A percentile compares a stretch with the other conserved stretches of the same genome.
Evolutionary conservation across 2,113 vertebrate genomes (phyloP).

Genomic region (Xenopus laevis): DNA sequence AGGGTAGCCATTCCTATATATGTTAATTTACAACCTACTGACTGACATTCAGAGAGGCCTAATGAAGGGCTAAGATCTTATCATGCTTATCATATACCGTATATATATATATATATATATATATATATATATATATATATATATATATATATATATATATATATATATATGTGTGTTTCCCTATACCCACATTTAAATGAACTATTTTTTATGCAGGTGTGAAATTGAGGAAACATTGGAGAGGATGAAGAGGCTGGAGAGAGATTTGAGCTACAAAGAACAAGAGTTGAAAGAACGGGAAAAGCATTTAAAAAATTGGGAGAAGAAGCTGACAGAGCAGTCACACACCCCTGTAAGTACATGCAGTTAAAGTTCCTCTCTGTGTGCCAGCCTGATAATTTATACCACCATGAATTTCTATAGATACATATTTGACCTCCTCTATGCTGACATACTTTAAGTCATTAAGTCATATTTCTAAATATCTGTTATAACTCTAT

Average conservation of each 20-base stretch:
- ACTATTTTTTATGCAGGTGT: conserved; percentile 69
- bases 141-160: too few relatives aligned
- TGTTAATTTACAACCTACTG: not conserved
- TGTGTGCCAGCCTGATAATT: too few relatives aligned
- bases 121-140: too few relatives aligned
- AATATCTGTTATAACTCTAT: too few relatives aligned
- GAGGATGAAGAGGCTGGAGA: conserved; percentile 93
- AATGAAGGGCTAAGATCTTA: not conserved
- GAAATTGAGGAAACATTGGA: conserved; percentile 97
- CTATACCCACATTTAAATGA: conserved; percentile 46
- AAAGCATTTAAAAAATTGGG: conserved; percentile 91
- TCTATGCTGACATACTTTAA: too few relatives aligned
- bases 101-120: too few relatives aligned
- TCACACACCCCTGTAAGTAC: conserved; percentile 91
- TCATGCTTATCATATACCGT: not conserved
- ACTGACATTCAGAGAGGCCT: not conserved
- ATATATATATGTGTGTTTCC: not conserved
- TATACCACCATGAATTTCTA: too few relatives aligned
- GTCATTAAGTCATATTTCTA: too few relatives aligned
- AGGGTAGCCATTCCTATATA: too few relatives aligned
- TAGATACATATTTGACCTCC: too few relatives aligned
- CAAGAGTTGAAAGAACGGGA: conserved; percentile 94
- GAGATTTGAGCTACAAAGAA: conserved; percentile 95
- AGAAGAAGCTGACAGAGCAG: conserved; percentile 92
- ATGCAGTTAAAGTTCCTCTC: not conserved